Evolutionary conservation across 2,888 invertebrate genomes (phyloP).

Genomic region (Drosophila trichaetosa): DNA sequence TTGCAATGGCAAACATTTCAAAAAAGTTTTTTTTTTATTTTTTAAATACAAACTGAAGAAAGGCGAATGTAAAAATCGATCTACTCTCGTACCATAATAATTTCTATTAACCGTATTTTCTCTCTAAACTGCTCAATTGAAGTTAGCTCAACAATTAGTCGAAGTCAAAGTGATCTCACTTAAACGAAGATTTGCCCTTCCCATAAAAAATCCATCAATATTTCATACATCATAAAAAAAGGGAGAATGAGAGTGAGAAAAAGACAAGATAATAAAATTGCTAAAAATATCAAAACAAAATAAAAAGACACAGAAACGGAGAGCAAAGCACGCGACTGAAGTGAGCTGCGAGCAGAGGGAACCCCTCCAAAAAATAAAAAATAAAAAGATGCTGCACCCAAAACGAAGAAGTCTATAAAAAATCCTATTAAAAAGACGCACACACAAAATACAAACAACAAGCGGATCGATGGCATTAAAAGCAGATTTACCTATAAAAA

Average conservation of each 20-base stretch:
- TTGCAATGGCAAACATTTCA: not conserved
- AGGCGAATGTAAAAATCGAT: not conserved
- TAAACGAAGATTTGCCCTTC: slow-evolving; percentile 10
- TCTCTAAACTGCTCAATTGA: slow-evolving; percentile 3
- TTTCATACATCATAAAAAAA: slow-evolving; percentile 69
- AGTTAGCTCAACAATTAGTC: slow-evolving; percentile 40
- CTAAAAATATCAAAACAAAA: slow-evolving; percentile 68
- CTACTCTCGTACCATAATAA: not conserved
- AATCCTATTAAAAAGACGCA: slow-evolving; percentile 78
- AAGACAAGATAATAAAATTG: slow-evolving; percentile 64
- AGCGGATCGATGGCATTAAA: slow-evolving; percentile 67
- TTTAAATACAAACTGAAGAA: not conserved
- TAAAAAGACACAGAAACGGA: slow-evolving; percentile 9
- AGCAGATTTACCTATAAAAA: slow-evolving; percentile 78
- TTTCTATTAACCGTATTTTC: not conserved
- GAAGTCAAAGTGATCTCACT: slow-evolving; percentile 32
- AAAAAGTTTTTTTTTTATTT: not conserved
- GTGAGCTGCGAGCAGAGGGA: slow-evolving; percentile 42
- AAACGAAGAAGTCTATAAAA: slow-evolving; percentile 62
- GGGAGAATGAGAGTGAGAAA: slow-evolving; percentile 1
- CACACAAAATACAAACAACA: slow-evolving; percentile 59
- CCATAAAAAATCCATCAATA: slow-evolving; percentile 49
- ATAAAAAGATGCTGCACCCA: slow-evolving; percentile 47
- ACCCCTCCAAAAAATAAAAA: slow-evolving; percentile 31
- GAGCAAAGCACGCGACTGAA: slow-evolving; percentile 70